Percentiles rank a stretch among this genome's conserved stretches.
phyloP scores from a whole-genome alignment of 1,140 invertebrate genomes.

The Plutomurus gul region DNA sequence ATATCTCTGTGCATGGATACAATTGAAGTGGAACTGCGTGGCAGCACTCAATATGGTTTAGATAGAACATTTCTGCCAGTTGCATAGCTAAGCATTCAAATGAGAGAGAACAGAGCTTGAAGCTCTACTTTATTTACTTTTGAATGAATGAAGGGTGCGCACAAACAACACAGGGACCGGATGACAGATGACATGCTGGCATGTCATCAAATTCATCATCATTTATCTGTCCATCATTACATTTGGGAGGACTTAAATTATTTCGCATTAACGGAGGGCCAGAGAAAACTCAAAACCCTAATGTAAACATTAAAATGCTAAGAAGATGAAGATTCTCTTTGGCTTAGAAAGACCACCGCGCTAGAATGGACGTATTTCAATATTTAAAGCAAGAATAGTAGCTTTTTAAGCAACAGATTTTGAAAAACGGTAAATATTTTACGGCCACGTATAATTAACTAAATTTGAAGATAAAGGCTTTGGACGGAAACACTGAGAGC shows the following conservation, averaged over 20 bases:
- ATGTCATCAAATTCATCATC: not conserved
- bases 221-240: not conserved
- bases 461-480: not conserved
- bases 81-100: not conserved
- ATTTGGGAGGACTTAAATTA: not conserved
- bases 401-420: not conserved
- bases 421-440: not conserved
- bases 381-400: too few species aligned
- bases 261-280: slow-evolving; percentile 1
- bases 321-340: too few species aligned
- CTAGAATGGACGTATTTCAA: too few species aligned
- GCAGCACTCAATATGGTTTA: not conserved
- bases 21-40: not conserved
- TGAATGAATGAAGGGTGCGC: not conserved
- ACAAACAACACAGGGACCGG: too few species aligned
- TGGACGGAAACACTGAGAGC: not conserved
- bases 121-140: not conserved
- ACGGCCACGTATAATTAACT: not conserved
- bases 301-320: not conserved
- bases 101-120: not conserved
- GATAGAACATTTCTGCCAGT: not conserved
- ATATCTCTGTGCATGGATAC: not conserved
- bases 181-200: not conserved
- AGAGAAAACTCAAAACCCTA: not conserved
- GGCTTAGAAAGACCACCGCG: not conserved